These are phyloP conservation scores for Diaperis boleti DNA, from an alignment of 2,888 invertebrate genomes.

Conservation along the genomic window DNA sequence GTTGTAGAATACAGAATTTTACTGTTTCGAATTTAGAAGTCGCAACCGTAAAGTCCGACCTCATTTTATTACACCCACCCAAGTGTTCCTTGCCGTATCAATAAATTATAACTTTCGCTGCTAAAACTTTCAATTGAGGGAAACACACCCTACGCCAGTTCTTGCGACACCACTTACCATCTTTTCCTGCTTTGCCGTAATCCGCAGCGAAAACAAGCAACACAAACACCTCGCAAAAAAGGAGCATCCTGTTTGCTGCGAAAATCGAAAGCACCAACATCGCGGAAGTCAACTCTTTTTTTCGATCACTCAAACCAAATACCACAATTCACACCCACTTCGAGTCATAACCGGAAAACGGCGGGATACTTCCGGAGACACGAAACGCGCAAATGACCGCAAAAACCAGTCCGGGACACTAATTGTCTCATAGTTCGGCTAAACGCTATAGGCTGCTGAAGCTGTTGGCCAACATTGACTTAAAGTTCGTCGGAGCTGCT, in stretches of 20 bases:
- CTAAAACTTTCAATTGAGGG: no score
- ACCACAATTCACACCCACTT: conserved; percentile 44
- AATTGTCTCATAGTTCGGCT: neutral
- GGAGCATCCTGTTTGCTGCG: conserved; percentile 40
- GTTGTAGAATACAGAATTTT: no score
- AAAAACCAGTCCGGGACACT: conserved; percentile 3
- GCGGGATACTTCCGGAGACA: conserved; percentile 11
- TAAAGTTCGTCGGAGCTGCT: neutral
- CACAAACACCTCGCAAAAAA: conserved; percentile 40
- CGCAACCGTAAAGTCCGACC: no score
- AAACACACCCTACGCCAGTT: neutral
- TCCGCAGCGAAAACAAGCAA: conserved; percentile 47
- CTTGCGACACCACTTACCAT: conserved; percentile 46
- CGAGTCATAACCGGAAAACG: conserved; percentile 42
- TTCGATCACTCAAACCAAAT: conserved; percentile 31
- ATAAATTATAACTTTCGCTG: no score
- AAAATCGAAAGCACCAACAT: conserved; percentile 33
- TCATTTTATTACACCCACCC: no score
- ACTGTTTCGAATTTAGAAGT: no score
- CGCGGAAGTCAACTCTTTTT: conserved; percentile 31
- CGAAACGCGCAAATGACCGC: conserved; percentile 26
- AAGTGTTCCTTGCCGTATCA: no score
- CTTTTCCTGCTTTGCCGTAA: conserved; percentile 52
- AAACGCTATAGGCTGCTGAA: conserved; percentile 1
- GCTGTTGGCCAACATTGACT: conserved; percentile 13